Base-by-base conservation (phyloP, 2,797 vertebrate genomes). In the Echiichthys vipera region DNA sequence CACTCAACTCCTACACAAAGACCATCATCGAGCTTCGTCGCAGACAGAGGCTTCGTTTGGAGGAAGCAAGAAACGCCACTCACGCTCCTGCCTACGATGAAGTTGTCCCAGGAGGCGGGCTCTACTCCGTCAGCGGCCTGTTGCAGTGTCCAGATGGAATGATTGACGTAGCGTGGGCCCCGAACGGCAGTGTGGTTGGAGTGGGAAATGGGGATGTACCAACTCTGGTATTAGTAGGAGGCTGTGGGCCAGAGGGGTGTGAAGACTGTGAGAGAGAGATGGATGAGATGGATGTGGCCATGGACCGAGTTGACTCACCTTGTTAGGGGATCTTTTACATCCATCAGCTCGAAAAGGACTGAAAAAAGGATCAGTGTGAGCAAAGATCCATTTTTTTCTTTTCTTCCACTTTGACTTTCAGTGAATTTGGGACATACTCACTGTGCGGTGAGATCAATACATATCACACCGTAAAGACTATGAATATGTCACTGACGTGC, bases 1-100 rank as follows among this genome's bases (percentile, higher is more conserved):
- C 95, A 0, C 94, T 96, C 73, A 96, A 96, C 89, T 95, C 94
- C 57, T 96, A 96, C 91, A 96, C 95, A 13, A 96, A 96, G 85
- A 96, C 96, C 29, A 89, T 95, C 78, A 93, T 96, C 4, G 95
- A 96, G 86, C 90, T 95, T 42, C 93, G 88, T 2, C 94, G 92
- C 80, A 87, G 84, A 11, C 93, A 93, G 87, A 93, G 92, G 71
- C 89, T 94, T 12, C 88, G 85, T 1, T 51, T 94, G 78, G 94
- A 95, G 54, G 92, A 95, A 59, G 90, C 88, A 0, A 71, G 91
- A 27, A 88, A 91, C 0, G 73, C 85, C 78, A 81, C 78, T 70
- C 91, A 86, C 0, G 94, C 91, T 15, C 94, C 94, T 0, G 78
- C 93, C 71, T 95, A 95, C 1, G 92, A 95, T 0, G 93, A 95